These are phyloP conservation scores for Myoxocephalus aenaeus DNA, from an alignment of 2,797 vertebrate species.

Conservation along the genomic window DNA sequence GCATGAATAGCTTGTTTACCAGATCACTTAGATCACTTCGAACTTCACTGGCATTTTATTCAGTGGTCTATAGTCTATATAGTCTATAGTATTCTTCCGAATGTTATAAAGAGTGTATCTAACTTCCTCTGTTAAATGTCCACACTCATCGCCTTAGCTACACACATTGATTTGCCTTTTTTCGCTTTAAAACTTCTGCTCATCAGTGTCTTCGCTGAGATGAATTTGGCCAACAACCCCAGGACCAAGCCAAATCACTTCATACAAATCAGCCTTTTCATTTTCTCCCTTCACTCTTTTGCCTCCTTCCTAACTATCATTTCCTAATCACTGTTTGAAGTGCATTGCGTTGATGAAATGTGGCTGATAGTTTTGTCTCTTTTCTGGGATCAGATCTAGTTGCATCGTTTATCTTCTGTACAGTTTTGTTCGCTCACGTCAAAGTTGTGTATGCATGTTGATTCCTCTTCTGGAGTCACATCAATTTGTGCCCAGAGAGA, in stretches of 20 bases:
- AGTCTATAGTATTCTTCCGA: background rate
- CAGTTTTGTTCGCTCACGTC: background rate
- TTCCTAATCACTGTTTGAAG: conserved; percentile 28
- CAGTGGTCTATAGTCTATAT: too few species aligned
- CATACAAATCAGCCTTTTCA: conserved; percentile 39
- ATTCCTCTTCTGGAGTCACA: conserved; percentile 6
- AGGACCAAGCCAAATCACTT: conserved; percentile 32
- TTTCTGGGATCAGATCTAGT: background rate
- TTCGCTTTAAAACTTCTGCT: conserved; percentile 26
- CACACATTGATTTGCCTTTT: conserved; percentile 15
- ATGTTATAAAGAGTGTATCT: background rate
- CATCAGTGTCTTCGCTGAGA: conserved; percentile 32
- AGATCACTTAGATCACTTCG: background rate
- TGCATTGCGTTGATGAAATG: conserved; percentile 3
- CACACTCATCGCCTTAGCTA: background rate
- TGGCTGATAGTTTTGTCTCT: conserved; percentile 10
- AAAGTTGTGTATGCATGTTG: background rate
- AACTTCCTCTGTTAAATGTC: conserved; percentile 2
- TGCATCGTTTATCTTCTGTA: background rate
- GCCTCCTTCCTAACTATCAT: conserved; percentile 32
- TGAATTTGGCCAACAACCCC: conserved; percentile 25
- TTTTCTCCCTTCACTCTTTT: conserved; percentile 34
- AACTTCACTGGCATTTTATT: conserved; percentile 3
- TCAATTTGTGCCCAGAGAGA: background rate
- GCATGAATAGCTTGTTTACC: conserved; percentile 2